Evolutionary conservation across 2,888 invertebrate genomes (phyloP), one percentile per base, ranked within the genome.

Genomic region (Melanostoma scalare): DNA sequence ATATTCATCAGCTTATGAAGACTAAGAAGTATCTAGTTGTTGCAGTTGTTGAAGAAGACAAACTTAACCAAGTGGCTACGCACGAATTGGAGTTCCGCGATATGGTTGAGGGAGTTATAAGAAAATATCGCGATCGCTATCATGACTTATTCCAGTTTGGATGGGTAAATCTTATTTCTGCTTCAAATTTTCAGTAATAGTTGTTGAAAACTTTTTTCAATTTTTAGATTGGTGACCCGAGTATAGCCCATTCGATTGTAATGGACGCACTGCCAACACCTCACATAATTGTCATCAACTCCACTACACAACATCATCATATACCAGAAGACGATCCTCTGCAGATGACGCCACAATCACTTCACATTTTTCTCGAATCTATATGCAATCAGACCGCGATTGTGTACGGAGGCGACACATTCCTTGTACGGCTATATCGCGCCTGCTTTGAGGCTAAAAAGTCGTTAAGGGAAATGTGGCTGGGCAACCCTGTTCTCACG

Each of bases 211-310:
- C 6, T 2, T 20, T 40, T 8, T 44, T 40, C 30, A 4, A 6
- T 52, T 72, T 85, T 9, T 69, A 91, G 91, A 94, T 97, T 90
- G 97, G 96, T 0, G 96, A 94, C 86, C 95, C 96, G 3, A 97
- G 97, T 69, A 92, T 99, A 85, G 97, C 97, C 8, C 98, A 98
- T 92, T 97, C 96, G 72, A 97, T 99, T 88, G 97, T 97, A 8
- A 96, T 99, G 96, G 94, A 94, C 82, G 94, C 95, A 85, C 91
- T 97, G 86, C 94, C 95, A 0, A 92, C 97, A 36, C 98, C 99
- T 0, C 95, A 96, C 91, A 91, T 99, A 69, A 92, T 99, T 68
- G 97, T 99, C 0, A 93, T 99, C 67, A 98, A 99, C 91, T 96
- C 98, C 0, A 96, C 96, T 9, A 97, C 97, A 2, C 96, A 96